Conservation (phyloP, 2,888 invertebrate species). For the Heteromurus nitidus region DNA sequence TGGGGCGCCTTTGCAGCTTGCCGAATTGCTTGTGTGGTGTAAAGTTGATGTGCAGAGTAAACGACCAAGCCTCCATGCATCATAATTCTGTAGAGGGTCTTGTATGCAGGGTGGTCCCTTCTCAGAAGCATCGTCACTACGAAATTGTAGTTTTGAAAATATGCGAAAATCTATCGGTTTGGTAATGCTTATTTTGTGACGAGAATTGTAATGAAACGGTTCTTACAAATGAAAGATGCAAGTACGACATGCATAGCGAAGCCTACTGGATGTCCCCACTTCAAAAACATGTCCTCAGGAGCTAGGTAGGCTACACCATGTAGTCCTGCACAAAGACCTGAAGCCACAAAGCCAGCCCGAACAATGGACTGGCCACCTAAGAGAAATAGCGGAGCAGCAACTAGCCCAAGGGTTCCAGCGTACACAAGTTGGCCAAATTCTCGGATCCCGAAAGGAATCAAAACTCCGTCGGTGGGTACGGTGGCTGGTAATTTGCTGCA, state of each 20-base stretch:
- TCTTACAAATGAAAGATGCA: slow-evolving; percentile 49
- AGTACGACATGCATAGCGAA: slow-evolving; percentile 44
- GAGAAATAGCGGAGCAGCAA: slow-evolving; percentile 59
- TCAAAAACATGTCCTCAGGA: slow-evolving; percentile 30
- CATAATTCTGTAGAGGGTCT: slow-evolving; percentile 43
- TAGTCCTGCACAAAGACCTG: slow-evolving; percentile 41
- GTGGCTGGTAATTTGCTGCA: slow-evolving; percentile 9
- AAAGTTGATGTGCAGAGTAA: slow-evolving; percentile 45
- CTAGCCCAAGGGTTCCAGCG: slow-evolving; percentile 32
- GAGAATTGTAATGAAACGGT: not conserved
- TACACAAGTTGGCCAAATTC: slow-evolving; percentile 45
- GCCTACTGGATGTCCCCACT: slow-evolving; percentile 27
- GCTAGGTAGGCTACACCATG: slow-evolving; percentile 22
- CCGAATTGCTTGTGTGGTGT: slow-evolving; percentile 32
- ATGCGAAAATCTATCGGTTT: not conserved
- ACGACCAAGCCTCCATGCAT: slow-evolving; percentile 62
- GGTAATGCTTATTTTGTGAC: not conserved
- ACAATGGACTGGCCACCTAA: slow-evolving; percentile 49
- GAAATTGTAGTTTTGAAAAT: not conserved
- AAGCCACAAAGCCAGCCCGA: slow-evolving; percentile 50
- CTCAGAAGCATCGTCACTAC: slow-evolving; percentile 29
- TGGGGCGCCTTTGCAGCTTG: slow-evolving; percentile 1
- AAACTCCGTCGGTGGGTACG: not conserved
- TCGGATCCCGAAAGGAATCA: slow-evolving; percentile 48
- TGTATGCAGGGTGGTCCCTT: slow-evolving; percentile 17